Conservation (phyloP, 2,797 vertebrate species). For the Enteromius viviparus region DNA sequence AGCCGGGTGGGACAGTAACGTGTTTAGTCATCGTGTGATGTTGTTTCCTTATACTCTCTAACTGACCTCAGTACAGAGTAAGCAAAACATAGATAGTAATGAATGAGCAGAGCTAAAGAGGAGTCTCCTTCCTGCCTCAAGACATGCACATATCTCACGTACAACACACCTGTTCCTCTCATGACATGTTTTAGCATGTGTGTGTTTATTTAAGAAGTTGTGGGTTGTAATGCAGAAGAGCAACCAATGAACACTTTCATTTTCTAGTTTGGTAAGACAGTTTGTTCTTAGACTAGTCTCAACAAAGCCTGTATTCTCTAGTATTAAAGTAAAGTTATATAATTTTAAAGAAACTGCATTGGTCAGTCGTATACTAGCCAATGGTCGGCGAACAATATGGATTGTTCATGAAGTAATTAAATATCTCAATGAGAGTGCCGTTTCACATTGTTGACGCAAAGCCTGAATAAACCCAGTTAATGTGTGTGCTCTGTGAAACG, state of each 20-base stretch:
- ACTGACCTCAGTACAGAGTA: slow-evolving; percentile 16
- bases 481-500: not conserved
- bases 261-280: not conserved
- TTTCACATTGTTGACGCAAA: slow-evolving; percentile 5
- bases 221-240: slow-evolving; percentile 9
- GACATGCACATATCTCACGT: not conserved
- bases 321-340: not conserved
- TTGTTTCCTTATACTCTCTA: not conserved
- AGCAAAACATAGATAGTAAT: slow-evolving; percentile 34
- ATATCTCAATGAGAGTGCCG: not conserved
- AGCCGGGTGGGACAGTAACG: not conserved
- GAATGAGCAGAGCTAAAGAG: slow-evolving; percentile 20
- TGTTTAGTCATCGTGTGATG: not conserved
- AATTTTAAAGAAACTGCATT: not conserved
- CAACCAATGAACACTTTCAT: not conserved
- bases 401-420: not conserved
- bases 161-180: slow-evolving; percentile 14
- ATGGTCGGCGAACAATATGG: too few relatives aligned
- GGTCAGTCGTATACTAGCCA: not conserved
- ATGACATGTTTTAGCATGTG: not conserved
- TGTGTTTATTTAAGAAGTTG: slow-evolving; percentile 6
- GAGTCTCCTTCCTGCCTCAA: not conserved
- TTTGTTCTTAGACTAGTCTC: slow-evolving; percentile 3
- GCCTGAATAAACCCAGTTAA: not conserved
- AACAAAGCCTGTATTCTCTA: not conserved